These are phyloP conservation scores for Scaptomyza pallida DNA, from an alignment of 1,140 invertebrate species.

Conservation along the genomic window DNA sequence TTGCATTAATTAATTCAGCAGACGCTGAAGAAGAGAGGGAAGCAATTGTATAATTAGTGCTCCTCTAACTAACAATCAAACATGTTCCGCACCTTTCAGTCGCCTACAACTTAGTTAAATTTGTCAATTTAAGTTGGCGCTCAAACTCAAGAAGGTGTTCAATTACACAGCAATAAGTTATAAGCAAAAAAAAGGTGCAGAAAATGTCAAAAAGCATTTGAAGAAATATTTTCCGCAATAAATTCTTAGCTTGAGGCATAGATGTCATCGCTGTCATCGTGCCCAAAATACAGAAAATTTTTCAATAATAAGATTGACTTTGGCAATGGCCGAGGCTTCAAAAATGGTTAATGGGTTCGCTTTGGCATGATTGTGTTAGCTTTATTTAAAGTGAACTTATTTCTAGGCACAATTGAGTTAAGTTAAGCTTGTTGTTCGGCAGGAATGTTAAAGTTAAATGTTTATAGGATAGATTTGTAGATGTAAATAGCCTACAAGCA, in stretches of 20 bases:
- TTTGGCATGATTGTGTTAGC: background rate
- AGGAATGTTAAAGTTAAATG: no score
- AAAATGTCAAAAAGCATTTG: slow-evolving; percentile 42
- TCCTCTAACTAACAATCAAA: slow-evolving; percentile 5
- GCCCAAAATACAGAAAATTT: slow-evolving; percentile 38
- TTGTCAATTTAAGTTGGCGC: slow-evolving; percentile 52
- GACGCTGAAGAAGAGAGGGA: background rate
- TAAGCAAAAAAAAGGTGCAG: slow-evolving; percentile 13
- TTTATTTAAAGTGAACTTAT: slow-evolving; percentile 7
- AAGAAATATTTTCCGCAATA: slow-evolving; percentile 44
- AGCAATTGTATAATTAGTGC: slow-evolving; percentile 59
- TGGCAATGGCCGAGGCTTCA: slow-evolving; percentile 1
- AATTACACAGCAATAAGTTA: slow-evolving; percentile 35
- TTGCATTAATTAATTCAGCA: slow-evolving; percentile 45
- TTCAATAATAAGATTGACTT: slow-evolving; percentile 28
- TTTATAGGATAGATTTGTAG: no score
- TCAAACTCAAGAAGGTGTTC: slow-evolving; percentile 49
- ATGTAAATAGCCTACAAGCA: no score
- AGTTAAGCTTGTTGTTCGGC: no score
- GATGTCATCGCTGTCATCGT: background rate
- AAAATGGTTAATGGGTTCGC: slow-evolving; percentile 16
- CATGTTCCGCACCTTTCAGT: slow-evolving; percentile 25
- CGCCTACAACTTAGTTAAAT: slow-evolving; percentile 33
- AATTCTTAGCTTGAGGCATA: slow-evolving; percentile 19
- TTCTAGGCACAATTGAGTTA: background rate